phyloP scores from a whole-genome alignment of 2,797 vertebrate species.

The Crenichthys baileyi region DNA sequence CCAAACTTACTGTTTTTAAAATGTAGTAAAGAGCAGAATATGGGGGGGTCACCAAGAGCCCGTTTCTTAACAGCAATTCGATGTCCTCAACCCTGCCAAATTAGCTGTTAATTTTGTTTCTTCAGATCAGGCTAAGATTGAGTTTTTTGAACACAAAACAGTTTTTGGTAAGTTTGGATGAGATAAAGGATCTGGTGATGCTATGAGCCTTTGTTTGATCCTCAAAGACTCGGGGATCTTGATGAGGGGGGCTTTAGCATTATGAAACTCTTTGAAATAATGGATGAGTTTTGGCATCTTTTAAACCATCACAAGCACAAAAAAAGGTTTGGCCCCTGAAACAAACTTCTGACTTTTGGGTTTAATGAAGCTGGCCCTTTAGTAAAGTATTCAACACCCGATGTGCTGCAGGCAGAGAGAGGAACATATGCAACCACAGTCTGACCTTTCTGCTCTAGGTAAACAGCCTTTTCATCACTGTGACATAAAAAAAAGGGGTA shows the following conservation, averaged over 20 bases:
- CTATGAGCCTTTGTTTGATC: background rate
- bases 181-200: background rate
- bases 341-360: too few relatives aligned
- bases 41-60: background rate
- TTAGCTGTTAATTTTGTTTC: background rate
- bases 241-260: background rate
- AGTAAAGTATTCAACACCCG: too few relatives aligned
- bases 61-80: too few relatives aligned
- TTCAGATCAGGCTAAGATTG: background rate
- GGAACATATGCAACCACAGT: too few relatives aligned
- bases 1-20: background rate
- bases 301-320: too few relatives aligned
- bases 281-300: too few relatives aligned
- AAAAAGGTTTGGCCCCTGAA: too few relatives aligned
- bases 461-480: too few relatives aligned
- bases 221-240: background rate
- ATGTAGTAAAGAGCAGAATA: background rate
- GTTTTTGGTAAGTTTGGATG: background rate
- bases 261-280: background rate
- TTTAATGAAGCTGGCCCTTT: too few relatives aligned
- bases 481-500: too few relatives aligned
- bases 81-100: background rate
- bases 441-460: too few relatives aligned
- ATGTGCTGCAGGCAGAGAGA: too few relatives aligned
- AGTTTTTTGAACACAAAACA: background rate